Conservation (phyloP, 2,113 vertebrate species). For the Otocyon megalotis region DNA sequence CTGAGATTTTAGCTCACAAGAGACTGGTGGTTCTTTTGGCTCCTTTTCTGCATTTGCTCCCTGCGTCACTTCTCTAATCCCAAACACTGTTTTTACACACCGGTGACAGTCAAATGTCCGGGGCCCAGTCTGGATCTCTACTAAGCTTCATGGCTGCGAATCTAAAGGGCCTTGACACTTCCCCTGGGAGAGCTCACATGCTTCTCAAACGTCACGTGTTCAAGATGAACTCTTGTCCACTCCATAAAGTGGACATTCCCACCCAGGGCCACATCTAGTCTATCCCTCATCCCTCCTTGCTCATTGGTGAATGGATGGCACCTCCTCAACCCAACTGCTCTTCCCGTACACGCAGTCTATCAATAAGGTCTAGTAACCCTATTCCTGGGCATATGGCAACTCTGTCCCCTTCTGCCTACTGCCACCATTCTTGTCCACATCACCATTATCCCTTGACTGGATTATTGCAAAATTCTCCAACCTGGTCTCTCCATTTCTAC, state of each 20-base stretch:
- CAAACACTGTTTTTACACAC: background rate
- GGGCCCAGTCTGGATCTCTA: background rate
- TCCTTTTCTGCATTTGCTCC: constrained; percentile 6
- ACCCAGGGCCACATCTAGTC: background rate
- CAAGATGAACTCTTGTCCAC: background rate
- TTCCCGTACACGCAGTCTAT: background rate
- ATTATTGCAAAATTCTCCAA: background rate
- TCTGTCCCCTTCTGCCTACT: background rate
- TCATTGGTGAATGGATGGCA: background rate
- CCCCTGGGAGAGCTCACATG: background rate
- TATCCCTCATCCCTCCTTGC: background rate
- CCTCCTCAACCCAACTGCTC: background rate
- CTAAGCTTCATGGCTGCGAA: background rate
- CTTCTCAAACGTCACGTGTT: background rate
- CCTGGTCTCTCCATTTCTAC: background rate
- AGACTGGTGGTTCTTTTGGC: background rate
- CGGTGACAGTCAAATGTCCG: background rate
- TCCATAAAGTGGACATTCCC: background rate
- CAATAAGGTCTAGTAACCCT: background rate
- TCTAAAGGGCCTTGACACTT: constrained; percentile 8
- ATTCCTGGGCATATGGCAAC: background rate
- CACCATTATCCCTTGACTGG: background rate
- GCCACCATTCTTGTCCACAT: background rate
- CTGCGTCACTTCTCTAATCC: background rate
- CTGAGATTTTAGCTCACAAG: background rate